phyloP scores from a whole-genome alignment of 2,888 invertebrate genomes.

The Agriopis aurantiaria region DNA sequence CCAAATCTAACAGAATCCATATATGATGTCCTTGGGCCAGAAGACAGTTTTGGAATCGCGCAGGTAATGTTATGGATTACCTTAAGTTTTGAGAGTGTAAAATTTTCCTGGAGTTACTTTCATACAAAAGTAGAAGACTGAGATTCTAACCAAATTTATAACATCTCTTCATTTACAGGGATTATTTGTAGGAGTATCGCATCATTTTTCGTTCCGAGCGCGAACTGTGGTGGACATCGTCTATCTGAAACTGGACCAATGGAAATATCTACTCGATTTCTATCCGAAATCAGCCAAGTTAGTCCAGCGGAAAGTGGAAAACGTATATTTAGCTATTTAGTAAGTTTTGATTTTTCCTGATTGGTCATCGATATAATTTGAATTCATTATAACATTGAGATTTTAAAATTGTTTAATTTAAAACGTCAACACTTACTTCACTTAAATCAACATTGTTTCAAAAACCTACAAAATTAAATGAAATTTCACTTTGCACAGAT shows the following conservation, averaged over 20 bases:
- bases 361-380: slow-evolving; percentile 4
- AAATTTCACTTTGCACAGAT: not conserved
- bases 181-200: slow-evolving; percentile 80
- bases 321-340: slow-evolving; percentile 77
- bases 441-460: slow-evolving; percentile 6
- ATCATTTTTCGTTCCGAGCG: slow-evolving; percentile 85
- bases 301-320: slow-evolving; percentile 76
- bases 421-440: too few relatives aligned
- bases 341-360: slow-evolving; percentile 28
- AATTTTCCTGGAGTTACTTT: too few relatives aligned
- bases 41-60: slow-evolving; percentile 86
- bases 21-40: slow-evolving; percentile 81
- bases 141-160: not conserved
- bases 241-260: slow-evolving; percentile 78
- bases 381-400: slow-evolving; percentile 36
- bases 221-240: slow-evolving; percentile 83
- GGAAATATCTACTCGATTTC: slow-evolving; percentile 82
- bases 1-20: slow-evolving; percentile 81
- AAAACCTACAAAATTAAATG: not conserved
- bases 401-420: slow-evolving; percentile 22
- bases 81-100: not conserved
- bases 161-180: slow-evolving; percentile 67
- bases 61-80: slow-evolving; percentile 61
- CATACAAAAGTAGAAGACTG: too few relatives aligned
- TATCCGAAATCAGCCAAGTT: slow-evolving; percentile 77